Percentiles rank a stretch among this genome's conserved stretches.
Evolutionary conservation across 2,888 invertebrate genomes (phyloP).

Genomic region (Actias luna): DNA sequence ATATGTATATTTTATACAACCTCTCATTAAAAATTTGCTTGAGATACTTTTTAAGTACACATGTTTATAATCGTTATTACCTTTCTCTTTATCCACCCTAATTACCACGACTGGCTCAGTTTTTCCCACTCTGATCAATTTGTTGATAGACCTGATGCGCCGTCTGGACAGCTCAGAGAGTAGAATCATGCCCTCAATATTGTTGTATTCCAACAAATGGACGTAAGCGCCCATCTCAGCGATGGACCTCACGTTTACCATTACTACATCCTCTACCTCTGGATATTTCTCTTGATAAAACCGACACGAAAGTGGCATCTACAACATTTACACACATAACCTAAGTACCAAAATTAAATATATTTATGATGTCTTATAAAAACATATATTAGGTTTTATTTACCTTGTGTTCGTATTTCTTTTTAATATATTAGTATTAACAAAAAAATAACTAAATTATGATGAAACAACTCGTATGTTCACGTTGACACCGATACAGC

Average conservation of each 20-base stretch:
- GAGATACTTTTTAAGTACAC: neutral
- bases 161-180: conserved; percentile 98
- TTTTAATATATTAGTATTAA: conserved; percentile 35
- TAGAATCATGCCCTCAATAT: conserved; percentile 99
- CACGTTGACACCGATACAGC: conserved; percentile 63
- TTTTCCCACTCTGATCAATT: conserved; percentile 98
- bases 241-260: conserved; percentile 99
- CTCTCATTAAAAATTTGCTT: neutral
- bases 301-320: conserved; percentile 96
- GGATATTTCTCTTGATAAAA: conserved; percentile 99
- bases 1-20: too few relatives aligned
- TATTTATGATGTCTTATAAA: neutral
- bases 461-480: conserved; percentile 66
- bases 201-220: conserved; percentile 98
- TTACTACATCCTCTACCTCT: conserved; percentile 99
- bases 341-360: conserved; percentile 24
- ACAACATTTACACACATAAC: conserved; percentile 59
- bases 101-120: conserved; percentile 99
- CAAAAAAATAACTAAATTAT: conserved; percentile 38
- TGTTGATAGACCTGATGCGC: conserved; percentile 99
- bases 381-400: conserved; percentile 14
- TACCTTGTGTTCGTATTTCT: conserved; percentile 51
- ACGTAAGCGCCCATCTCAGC: conserved; percentile 99
- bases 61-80: conserved; percentile 60
- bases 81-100: conserved; percentile 99